Base-by-base conservation (phyloP, 2,797 vertebrate genomes). In the Chaetodon trifasciatus region DNA sequence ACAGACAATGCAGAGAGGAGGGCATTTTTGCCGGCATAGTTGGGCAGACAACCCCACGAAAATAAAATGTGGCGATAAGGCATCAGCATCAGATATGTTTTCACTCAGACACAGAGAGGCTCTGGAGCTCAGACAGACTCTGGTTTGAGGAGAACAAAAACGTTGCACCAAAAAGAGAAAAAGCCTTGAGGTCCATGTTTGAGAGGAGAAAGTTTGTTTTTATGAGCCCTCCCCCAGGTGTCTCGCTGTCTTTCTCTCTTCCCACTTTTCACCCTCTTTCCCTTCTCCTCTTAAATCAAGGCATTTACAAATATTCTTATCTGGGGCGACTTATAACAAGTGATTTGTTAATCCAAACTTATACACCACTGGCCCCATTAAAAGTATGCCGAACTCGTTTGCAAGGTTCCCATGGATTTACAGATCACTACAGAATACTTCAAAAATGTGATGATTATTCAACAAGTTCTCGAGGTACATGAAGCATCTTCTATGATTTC, bases 1-100 rank as follows among this genome's bases (percentile, higher is more conserved):
- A 40, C 61, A 74, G 49, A 79, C 56, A 77, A 78, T 76, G 76
- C 53, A 69, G 52, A 49, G 53, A 70, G 58, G 57, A 74, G 35
- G 44, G 55, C 35, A 60, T 40, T 67, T 76, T 81, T 78, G 79
- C 78, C 76, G 82, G 83, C 37, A 40, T 5, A 65, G 55, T 23
- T 72, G 53, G 61, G 68, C 78, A 77, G 71, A 52, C 28, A 57
- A 69, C n/a, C 72, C 72, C 32, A 46, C 50, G 52, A 74, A 73
- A 79, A 76, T 55, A 64, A 79, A 80, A 72, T 13, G 5, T 52
- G 21, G 62, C 21, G 56, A 69, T 80, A 44, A 69, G 81, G 67
- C 61, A 35, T 71, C 63, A 63, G 69, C 83, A 67, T 84, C 74
- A 76, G 74, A 64, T 55, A 23, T 52, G 71, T 53, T 88, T 83